These are phyloP conservation scores for Procambarus virginalis DNA, from an alignment of 1,140 invertebrate genomes.

Conservation along the genomic window DNA sequence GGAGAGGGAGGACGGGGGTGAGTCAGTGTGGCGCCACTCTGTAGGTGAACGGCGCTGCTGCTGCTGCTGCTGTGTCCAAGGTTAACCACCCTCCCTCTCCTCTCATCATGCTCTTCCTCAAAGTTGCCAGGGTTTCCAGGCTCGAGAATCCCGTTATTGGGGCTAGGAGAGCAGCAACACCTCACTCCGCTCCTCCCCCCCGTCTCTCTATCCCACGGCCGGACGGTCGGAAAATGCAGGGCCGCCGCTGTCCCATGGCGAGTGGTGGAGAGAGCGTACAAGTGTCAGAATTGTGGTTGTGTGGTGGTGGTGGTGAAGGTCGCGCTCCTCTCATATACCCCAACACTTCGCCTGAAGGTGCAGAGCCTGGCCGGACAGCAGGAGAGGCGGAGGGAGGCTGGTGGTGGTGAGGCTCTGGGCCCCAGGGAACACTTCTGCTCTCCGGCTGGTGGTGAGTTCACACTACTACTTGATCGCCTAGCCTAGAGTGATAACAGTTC, in stretches of 20 bases:
- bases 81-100: conserved; percentile 4
- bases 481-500: too few relatives aligned
- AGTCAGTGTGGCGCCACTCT: background rate
- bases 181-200: too few relatives aligned
- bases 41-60: background rate
- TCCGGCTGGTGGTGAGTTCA: background rate
- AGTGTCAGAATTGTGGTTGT: background rate
- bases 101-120: conserved; percentile 6
- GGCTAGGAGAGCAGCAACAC: too few relatives aligned
- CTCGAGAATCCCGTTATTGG: background rate
- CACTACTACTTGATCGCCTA: too few relatives aligned
- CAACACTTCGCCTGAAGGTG: conserved; percentile 3
- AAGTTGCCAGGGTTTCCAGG: background rate
- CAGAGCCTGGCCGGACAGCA: background rate
- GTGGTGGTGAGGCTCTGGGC: background rate
- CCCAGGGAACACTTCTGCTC: background rate
- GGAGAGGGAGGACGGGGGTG: background rate
- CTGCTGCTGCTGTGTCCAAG: background rate
- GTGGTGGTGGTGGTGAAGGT: background rate
- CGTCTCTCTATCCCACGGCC: too few relatives aligned
- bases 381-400: conserved; percentile 6
- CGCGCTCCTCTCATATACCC: background rate
- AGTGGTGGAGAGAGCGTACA: background rate
- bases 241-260: background rate
- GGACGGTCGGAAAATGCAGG: background rate